A percentile compares a stretch with the other conserved stretches of the same genome.
Conservation (phyloP, 30 jellyfish, hydroid and myxozoan genomes). For the Hydractinia symbiolongicarpus region DNA sequence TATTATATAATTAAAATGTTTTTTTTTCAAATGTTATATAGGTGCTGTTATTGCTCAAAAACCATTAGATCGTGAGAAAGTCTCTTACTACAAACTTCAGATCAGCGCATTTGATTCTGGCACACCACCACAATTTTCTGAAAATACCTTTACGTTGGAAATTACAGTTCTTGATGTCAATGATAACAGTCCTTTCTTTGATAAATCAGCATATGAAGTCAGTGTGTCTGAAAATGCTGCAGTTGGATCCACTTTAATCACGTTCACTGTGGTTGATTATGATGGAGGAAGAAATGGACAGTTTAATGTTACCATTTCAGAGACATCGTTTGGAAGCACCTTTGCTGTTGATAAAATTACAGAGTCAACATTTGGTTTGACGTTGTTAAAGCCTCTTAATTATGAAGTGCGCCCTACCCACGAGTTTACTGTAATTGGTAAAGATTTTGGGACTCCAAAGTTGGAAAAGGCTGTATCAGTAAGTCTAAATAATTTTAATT, state of each 20-base stretch:
- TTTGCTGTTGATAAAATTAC: neutral
- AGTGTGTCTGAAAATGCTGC: constrained; percentile 7
- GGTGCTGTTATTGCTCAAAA: constrained; percentile 14
- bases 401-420: constrained; percentile 38
- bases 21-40: neutral
- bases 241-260: neutral
- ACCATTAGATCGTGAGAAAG: constrained; percentile 22
- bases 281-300: constrained; percentile 12
- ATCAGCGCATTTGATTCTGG: constrained; percentile 27
- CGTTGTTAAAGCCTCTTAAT: constrained; percentile 38
- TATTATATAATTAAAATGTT: too few species aligned
- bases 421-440: constrained; percentile 59
- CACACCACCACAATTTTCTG: constrained; percentile 3
- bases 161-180: constrained; percentile 8
- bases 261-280: neutral
- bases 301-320: constrained; percentile 2
- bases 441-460: constrained; percentile 57
- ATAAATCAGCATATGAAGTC: neutral
- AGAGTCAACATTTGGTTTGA: neutral
- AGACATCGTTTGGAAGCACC: neutral
- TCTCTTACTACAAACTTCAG: neutral
- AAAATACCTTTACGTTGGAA: neutral
- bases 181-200: constrained; percentile 21
- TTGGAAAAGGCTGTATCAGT: constrained; percentile 17
- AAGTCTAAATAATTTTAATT: neutral